Conservation (phyloP, 92 coral and sea anemone species). For the Umimayanthus chanpuru region DNA sequence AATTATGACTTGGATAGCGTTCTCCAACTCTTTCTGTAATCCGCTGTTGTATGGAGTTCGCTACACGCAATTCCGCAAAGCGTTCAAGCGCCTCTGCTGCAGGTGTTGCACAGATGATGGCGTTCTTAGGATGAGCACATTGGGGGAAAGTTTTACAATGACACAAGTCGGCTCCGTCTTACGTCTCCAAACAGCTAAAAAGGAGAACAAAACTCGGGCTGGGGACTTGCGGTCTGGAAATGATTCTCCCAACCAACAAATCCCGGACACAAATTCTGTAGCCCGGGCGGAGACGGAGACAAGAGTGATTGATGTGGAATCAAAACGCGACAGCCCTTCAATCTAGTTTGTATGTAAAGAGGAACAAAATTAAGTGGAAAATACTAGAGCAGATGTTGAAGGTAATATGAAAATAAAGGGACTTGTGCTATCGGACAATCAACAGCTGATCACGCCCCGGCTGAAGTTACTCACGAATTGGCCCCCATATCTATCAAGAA, state of each 20-base stretch:
- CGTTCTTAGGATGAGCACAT: not conserved
- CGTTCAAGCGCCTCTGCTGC: slow-evolving; percentile 70
- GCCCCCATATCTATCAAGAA: too few species aligned
- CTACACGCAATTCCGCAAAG: slow-evolving; percentile 78
- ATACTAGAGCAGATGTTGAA: too few species aligned
- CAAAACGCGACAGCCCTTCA: too few species aligned
- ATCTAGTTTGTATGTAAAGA: too few species aligned
- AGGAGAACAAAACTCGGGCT: not conserved
- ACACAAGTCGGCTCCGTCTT: not conserved
- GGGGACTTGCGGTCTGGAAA: not conserved
- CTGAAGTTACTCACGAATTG: too few species aligned
- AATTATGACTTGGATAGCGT: slow-evolving; percentile 82
- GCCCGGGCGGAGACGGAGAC: too few species aligned
- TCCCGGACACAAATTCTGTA: not conserved
- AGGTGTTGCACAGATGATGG: not conserved
- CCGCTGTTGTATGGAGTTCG: slow-evolving; percentile 85
- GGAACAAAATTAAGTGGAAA: too few species aligned
- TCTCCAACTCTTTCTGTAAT: slow-evolving; percentile 84
- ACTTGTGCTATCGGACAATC: too few species aligned
- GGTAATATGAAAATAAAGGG: too few species aligned
- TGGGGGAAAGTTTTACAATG: slow-evolving; percentile 7
- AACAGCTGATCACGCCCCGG: too few species aligned
- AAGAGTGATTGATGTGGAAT: too few species aligned
- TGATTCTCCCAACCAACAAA: not conserved
- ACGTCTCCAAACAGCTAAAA: not conserved